These are phyloP conservation scores for Euplexia lucipara DNA, from an alignment of 2,888 invertebrate species.

Conservation along the genomic window DNA sequence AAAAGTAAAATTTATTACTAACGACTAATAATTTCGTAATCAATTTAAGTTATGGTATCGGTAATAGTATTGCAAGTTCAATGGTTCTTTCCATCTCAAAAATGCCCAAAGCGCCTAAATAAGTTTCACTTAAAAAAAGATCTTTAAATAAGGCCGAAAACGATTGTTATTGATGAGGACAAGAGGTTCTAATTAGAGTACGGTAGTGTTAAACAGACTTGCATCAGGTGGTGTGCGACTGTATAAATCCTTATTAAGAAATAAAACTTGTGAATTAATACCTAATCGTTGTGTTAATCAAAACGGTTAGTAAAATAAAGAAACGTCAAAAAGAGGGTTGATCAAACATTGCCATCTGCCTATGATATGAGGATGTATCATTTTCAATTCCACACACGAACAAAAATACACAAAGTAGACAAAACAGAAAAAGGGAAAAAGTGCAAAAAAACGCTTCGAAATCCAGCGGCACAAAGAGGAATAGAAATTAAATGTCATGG, in stretches of 20 bases:
- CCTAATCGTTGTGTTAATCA: background rate
- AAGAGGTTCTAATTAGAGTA: background rate
- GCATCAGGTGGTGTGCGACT: no score
- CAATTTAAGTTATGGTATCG: no score
- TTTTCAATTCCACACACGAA: conserved; percentile 61
- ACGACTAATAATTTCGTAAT: no score
- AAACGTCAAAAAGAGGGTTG: background rate
- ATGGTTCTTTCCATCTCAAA: no score
- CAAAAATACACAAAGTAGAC: conserved; percentile 26
- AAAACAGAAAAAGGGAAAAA: conserved; percentile 67
- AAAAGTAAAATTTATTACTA: no score
- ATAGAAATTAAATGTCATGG: conserved; percentile 81
- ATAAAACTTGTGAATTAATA: no score
- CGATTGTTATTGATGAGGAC: background rate
- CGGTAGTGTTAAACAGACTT: background rate
- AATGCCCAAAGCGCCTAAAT: no score
- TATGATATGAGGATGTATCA: conserved; percentile 63
- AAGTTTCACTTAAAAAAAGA: no score
- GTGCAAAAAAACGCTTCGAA: conserved; percentile 72
- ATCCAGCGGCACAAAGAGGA: conserved; percentile 74
- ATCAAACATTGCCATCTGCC: conserved; percentile 60
- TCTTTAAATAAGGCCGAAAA: background rate
- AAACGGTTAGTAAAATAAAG: background rate
- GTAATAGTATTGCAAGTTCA: no score
- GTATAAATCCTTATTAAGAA: no score